Base-by-base conservation (phyloP, 2,113 vertebrate species). In the Gobius niger region DNA sequence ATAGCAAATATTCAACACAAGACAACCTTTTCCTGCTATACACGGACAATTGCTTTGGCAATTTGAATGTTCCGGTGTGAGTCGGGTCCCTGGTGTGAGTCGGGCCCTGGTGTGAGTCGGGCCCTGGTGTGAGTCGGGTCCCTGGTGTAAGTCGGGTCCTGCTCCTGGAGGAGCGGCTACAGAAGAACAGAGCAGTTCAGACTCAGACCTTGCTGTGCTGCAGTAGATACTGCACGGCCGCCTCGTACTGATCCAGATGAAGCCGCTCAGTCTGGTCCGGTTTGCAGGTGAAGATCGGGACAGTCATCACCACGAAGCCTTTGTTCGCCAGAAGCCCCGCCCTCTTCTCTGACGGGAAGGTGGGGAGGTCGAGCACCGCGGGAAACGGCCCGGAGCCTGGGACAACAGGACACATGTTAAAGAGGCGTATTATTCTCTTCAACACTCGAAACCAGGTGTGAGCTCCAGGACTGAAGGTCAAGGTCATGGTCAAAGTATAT, bases 261-360 rank as follows among this genome's bases (percentile, higher is more conserved):
- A 89, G 0, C 41, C 65, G 65, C 13, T 14, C 56, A 47, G 78
- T 14, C 7, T 44, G 63, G 3, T 16, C 14, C 5, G 1, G 15
- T 5, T 44, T 63, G 44, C 63, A 24, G 6, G n/a, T 65, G 7
- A 70, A 82, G 44, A 84, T 40, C 0, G 73, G 47, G 0, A 88
- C 5, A 0, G 80, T 65, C 65, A 90, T 73, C 44, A 86, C 86
- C 78, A 90, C 51, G 6, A 89, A 89, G 3, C 87, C 89, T 14
- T 52, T 40, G 11, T 54, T 73, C 15, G 89, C 86, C 71, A 90
- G 72, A 70, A 90, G 78, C 60, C 72, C 42, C 0, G 85, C 76
- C 18, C 89, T 80, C 46, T 78, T 89, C 82, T 90, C 89, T 0
- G 84, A 88, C 41, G 84, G 67, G 1, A 83, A 83, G 0, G 78